phyloP scores from a whole-genome alignment of 2,888 invertebrate genomes.

The Andrena bicolor region DNA sequence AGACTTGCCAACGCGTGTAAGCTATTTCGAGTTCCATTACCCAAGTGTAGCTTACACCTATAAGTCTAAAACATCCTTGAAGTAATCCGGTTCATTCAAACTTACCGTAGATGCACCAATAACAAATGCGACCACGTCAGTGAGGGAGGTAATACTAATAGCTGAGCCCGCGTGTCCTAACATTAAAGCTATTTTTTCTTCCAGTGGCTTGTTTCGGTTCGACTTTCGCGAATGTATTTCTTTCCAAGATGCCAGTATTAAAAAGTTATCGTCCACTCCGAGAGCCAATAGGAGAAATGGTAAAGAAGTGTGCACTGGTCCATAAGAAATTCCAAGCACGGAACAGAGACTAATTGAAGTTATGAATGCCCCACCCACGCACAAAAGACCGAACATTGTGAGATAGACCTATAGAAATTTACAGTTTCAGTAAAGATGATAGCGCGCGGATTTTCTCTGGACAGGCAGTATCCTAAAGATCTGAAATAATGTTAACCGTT shows the following conservation, averaged over 20 bases:
- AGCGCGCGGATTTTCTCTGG: neutral
- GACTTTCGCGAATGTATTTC: conserved; percentile 87
- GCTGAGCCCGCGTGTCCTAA: conserved; percentile 93
- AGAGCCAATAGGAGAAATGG: conserved; percentile 93
- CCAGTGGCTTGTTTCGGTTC: conserved; percentile 86
- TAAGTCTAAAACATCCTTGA: too few species aligned
- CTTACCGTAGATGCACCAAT: conserved; percentile 92
- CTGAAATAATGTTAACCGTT: too few species aligned
- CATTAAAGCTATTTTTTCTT: conserved; percentile 90
- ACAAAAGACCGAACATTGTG: conserved; percentile 89
- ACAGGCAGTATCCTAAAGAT: neutral
- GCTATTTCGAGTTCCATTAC: too few species aligned
- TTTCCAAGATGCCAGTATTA: conserved; percentile 92
- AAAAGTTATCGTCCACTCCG: conserved; percentile 94
- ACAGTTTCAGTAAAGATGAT: neutral
- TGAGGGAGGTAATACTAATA: conserved; percentile 93
- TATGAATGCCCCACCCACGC: conserved; percentile 91
- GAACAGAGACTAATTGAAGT: conserved; percentile 91
- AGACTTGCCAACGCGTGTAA: too few species aligned
- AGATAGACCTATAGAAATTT: conserved; percentile 86
- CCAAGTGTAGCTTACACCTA: too few species aligned
- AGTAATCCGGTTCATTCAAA: conserved; percentile 40
- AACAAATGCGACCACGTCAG: conserved; percentile 92
- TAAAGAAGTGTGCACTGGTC: conserved; percentile 93
- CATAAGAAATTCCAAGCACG: conserved; percentile 90